phyloP scores from a whole-genome alignment of 1,140 invertebrate species.

The Steinernema feltiae region DNA sequence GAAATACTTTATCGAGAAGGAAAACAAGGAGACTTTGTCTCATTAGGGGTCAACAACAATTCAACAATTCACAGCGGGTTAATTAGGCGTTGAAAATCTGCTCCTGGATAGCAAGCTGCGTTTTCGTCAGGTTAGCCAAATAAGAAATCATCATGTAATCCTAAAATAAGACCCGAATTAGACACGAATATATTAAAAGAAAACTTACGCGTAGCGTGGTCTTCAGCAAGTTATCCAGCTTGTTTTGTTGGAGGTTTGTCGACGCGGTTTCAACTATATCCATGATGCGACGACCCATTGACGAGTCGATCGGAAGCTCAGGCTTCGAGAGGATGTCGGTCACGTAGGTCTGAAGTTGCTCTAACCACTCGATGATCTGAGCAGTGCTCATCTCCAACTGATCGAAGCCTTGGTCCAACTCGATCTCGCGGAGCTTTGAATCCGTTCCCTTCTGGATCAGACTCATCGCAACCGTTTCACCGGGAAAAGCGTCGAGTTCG shows the following conservation, averaged over 20 bases:
- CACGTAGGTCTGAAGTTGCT: slow-evolving; percentile 46
- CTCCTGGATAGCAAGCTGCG: slow-evolving; percentile 52
- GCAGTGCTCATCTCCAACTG: slow-evolving; percentile 43
- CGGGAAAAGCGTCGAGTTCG: slow-evolving; percentile 51
- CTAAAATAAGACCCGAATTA: slow-evolving; percentile 26
- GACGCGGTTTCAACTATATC: slow-evolving; percentile 48
- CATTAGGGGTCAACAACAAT: slow-evolving; percentile 16
- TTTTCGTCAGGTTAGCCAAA: slow-evolving; percentile 51
- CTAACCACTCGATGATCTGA: slow-evolving; percentile 48
- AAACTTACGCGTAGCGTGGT: slow-evolving; percentile 44
- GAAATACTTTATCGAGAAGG: neutral
- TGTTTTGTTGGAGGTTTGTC: slow-evolving; percentile 51
- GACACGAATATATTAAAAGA: neutral
- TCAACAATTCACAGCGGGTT: neutral
- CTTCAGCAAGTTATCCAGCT: slow-evolving; percentile 50
- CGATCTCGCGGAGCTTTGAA: slow-evolving; percentile 42
- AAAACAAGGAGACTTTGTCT: neutral
- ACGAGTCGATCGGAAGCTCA: slow-evolving; percentile 40
- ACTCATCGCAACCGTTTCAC: slow-evolving; percentile 48
- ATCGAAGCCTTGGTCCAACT: slow-evolving; percentile 42
- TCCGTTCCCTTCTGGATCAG: slow-evolving; percentile 47
- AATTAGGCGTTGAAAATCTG: slow-evolving; percentile 37
- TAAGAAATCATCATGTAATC: slow-evolving; percentile 57
- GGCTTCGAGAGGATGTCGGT: slow-evolving; percentile 43
- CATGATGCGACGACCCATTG: slow-evolving; percentile 51